These are phyloP conservation scores for Orthosia incerta DNA, from an alignment of 2,888 invertebrate genomes.

Conservation along the genomic window DNA sequence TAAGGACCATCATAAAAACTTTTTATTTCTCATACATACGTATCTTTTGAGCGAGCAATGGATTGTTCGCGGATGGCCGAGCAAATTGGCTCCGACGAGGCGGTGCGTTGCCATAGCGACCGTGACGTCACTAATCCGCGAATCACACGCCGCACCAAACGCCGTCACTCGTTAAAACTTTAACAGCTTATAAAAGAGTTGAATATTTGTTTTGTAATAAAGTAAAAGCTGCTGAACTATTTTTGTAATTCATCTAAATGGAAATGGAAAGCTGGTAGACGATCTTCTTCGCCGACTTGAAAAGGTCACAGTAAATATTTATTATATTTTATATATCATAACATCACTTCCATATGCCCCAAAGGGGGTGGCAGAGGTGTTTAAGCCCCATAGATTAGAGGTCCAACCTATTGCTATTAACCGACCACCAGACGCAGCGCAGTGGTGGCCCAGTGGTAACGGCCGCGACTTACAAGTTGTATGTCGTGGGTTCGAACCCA, in stretches of 20 bases:
- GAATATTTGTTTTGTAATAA: constrained; percentile 1
- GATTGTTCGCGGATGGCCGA: constrained; percentile 55
- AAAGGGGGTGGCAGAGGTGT: no score
- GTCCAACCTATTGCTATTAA: no score
- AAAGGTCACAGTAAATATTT: not conserved
- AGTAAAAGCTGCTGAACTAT: rapidly evolving
- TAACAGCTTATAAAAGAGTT: constrained; percentile 30
- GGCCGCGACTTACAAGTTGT: no score
- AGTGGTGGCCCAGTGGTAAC: no score
- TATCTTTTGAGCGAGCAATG: constrained; percentile 37
- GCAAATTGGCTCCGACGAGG: constrained; percentile 67
- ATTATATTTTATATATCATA: no score
- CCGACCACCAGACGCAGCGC: no score
- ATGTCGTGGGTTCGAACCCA: no score
- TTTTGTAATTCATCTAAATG: not conserved
- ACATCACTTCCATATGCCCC: no score
- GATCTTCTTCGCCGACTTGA: not conserved
- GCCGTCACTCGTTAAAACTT: constrained; percentile 58
- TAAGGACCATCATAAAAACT: constrained; percentile 20
- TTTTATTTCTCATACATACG: constrained; percentile 19
- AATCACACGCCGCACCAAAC: constrained; percentile 49
- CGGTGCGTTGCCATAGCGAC: constrained; percentile 53
- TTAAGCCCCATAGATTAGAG: no score
- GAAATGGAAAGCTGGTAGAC: no score
- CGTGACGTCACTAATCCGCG: constrained; percentile 61